Evolutionary conservation across 2,888 invertebrate genomes (phyloP).

Genomic region (Scotopteryx bipunctaria): DNA sequence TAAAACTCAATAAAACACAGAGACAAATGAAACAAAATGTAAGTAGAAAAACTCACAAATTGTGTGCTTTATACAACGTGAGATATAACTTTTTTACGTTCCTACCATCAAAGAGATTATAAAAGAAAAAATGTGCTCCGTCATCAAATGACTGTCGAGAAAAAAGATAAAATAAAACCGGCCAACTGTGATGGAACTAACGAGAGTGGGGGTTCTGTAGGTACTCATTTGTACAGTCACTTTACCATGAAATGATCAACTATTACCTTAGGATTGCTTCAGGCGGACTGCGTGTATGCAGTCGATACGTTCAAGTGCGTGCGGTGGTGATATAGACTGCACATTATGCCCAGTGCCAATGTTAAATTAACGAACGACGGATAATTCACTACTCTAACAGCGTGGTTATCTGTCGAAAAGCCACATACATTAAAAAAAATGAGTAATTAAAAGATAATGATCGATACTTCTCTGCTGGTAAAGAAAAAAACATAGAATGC

Average conservation of each 20-base stretch:
- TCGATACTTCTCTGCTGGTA: too few relatives aligned
- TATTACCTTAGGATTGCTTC: too few relatives aligned
- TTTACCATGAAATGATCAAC: neutral
- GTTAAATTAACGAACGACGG: too few relatives aligned
- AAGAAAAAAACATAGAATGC: too few relatives aligned
- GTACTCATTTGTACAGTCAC: neutral
- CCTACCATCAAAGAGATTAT: slow-evolving; percentile 55
- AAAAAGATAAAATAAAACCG: slow-evolving; percentile 40
- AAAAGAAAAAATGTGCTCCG: slow-evolving; percentile 44
- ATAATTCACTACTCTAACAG: too few relatives aligned
- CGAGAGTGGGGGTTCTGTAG: slow-evolving; percentile 9
- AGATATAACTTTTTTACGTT: slow-evolving; percentile 43
- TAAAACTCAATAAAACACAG: slow-evolving; percentile 8
- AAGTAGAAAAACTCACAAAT: slow-evolving; percentile 30
- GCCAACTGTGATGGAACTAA: slow-evolving; percentile 7
- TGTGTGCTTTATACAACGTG: slow-evolving; percentile 35
- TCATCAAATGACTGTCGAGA: slow-evolving; percentile 49
- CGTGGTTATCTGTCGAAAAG: too few relatives aligned
- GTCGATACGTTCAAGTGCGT: too few relatives aligned
- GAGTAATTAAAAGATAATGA: too few relatives aligned
- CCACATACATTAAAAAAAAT: too few relatives aligned
- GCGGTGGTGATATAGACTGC: too few relatives aligned
- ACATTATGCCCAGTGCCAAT: too few relatives aligned
- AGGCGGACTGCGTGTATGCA: too few relatives aligned
- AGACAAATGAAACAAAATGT: slow-evolving; percentile 22